These are phyloP conservation scores for Blera fallax DNA, from an alignment of 2,888 invertebrate species.

Conservation along the genomic window DNA sequence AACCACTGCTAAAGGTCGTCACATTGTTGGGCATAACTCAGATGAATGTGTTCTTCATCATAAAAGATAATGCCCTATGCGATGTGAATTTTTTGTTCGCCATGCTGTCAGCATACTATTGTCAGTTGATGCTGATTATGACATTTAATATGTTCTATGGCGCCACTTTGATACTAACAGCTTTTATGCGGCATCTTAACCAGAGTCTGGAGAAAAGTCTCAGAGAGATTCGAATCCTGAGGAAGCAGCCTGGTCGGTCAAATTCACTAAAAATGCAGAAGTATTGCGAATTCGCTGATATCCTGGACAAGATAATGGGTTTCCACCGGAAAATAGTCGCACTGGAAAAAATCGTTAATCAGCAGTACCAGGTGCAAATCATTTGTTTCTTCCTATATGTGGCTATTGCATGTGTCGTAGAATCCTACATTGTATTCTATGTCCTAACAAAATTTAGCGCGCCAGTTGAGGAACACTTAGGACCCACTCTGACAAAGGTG, in stretches of 20 bases:
- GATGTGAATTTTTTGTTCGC: slow-evolving; percentile 59
- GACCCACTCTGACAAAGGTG: neutral
- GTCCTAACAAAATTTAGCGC: slow-evolving; percentile 15
- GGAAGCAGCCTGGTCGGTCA: neutral
- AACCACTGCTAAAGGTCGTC: slow-evolving; percentile 32
- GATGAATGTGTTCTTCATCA: slow-evolving; percentile 59
- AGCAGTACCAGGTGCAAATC: slow-evolving; percentile 74
- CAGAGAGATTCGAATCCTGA: slow-evolving; percentile 32
- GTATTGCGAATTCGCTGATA: slow-evolving; percentile 68
- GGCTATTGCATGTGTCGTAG: slow-evolving; percentile 74
- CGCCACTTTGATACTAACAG: slow-evolving; percentile 74
- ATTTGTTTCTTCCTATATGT: slow-evolving; percentile 74
- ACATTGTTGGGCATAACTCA: slow-evolving; percentile 59
- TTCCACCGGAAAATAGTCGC: slow-evolving; percentile 71
- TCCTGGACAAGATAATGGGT: slow-evolving; percentile 74
- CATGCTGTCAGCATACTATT: slow-evolving; percentile 73
- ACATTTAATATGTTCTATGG: slow-evolving; percentile 75
- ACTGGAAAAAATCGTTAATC: slow-evolving; percentile 71
- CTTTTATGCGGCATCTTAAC: slow-evolving; percentile 75
- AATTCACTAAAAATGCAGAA: slow-evolving; percentile 58
- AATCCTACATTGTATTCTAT: slow-evolving; percentile 77
- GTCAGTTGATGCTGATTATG: slow-evolving; percentile 75
- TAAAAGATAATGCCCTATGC: slow-evolving; percentile 59
- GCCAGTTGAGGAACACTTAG: neutral
- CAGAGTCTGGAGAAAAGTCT: slow-evolving; percentile 73